Conservation (phyloP, 2,113 vertebrate species). For the Ailuropoda melanoleuca region DNA sequence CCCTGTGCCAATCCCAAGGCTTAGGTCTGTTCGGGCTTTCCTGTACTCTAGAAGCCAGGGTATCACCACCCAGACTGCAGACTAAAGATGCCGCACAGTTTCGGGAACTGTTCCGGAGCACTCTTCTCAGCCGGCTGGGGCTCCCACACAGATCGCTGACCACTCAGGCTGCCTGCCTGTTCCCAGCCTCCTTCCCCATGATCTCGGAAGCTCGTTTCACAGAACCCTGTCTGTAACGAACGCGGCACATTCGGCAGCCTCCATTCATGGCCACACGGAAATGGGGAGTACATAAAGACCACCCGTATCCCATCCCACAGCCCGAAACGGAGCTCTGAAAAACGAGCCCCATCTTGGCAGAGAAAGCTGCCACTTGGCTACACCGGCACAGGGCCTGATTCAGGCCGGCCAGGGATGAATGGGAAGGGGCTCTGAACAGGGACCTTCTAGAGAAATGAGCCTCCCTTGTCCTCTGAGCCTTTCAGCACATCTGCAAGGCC, state of each 20-base stretch:
- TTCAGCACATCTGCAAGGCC: not conserved
- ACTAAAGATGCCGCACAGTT: not conserved
- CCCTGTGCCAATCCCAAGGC: not conserved
- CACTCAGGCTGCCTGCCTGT: fast-evolving
- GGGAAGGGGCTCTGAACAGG: not conserved
- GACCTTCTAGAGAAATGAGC: not conserved
- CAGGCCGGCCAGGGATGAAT: not conserved
- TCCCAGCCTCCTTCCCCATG: not conserved
- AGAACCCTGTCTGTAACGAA: not conserved
- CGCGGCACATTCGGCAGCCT: not conserved
- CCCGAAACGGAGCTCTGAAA: fast-evolving
- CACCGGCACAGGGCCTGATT: not conserved
- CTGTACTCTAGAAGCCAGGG: not conserved
- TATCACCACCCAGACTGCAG: not conserved
- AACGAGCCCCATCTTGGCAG: conserved; percentile 26
- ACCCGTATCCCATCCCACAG: not conserved
- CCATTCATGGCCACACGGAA: not conserved
- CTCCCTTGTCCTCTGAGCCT: not conserved
- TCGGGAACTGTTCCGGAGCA: not conserved
- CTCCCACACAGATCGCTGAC: not conserved
- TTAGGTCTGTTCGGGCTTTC: not conserved
- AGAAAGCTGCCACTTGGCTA: not conserved
- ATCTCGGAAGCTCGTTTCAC: not conserved
- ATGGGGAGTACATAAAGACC: not conserved
- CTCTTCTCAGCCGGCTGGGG: not conserved